These are phyloP conservation scores for Cryptosula pallasiana DNA, from an alignment of 2,888 invertebrate species.

Conservation along the genomic window DNA sequence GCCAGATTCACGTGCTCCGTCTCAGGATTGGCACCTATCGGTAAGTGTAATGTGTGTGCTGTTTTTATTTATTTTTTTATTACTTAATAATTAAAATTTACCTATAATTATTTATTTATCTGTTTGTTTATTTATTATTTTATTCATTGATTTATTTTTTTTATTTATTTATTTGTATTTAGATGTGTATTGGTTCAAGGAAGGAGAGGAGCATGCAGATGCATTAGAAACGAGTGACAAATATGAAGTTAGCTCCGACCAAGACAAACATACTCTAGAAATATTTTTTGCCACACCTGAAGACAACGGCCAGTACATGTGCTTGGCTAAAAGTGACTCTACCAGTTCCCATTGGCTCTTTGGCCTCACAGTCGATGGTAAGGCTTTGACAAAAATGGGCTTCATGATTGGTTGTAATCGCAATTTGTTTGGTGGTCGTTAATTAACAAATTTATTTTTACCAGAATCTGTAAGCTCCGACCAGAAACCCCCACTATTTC, in stretches of 20 bases:
- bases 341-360: constrained; percentile 39
- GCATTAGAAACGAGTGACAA: constrained; percentile 45
- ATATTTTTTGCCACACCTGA: constrained; percentile 36
- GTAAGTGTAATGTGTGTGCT: constrained; percentile 31
- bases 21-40: constrained; percentile 40
- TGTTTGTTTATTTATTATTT: neutral
- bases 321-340: constrained; percentile 39
- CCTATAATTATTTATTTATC: neutral
- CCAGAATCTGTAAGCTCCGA: constrained; percentile 43
- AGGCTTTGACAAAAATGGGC: too few relatives aligned
- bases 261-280: constrained; percentile 34
- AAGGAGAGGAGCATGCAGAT: constrained; percentile 35
- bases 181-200: constrained; percentile 51
- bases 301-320: constrained; percentile 43
- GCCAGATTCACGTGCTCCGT: constrained; percentile 41
- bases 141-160: neutral
- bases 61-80: neutral
- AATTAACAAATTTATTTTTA: too few relatives aligned
- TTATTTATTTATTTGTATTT: too few relatives aligned
- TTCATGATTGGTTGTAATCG: too few relatives aligned
- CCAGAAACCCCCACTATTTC: constrained; percentile 75
- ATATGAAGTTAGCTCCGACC: constrained; percentile 36
- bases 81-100: neutral
- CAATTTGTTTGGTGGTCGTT: neutral
- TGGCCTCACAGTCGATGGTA: constrained; percentile 44